Percentiles rank a stretch among this genome's conserved stretches.
Conservation (phyloP, 1,140 invertebrate genomes). For the Tetragnatha versicolor region DNA sequence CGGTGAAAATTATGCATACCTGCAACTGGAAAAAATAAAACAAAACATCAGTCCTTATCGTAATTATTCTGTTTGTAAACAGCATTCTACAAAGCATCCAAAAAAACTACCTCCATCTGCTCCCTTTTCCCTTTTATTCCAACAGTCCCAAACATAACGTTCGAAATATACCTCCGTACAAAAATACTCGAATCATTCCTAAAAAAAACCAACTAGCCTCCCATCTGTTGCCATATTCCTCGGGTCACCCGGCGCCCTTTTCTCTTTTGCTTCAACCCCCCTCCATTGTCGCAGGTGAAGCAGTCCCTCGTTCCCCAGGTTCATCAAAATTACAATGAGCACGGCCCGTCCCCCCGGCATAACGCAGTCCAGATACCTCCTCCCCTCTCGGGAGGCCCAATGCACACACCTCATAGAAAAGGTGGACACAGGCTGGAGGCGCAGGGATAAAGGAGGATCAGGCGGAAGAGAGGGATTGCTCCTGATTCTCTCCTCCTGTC, state of each 20-base stretch:
- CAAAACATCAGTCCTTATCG: too few species aligned
- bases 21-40: too few species aligned
- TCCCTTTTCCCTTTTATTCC: too few species aligned
- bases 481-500: conserved; percentile 14
- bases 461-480: conserved; percentile 41
- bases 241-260: neutral
- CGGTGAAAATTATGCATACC: too few species aligned
- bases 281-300: conserved; percentile 49
- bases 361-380: conserved; percentile 49
- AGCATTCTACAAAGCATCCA: too few species aligned
- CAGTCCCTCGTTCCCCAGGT: conserved; percentile 51
- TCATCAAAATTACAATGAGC: conserved; percentile 56
- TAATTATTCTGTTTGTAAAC: too few species aligned
- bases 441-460: conserved; percentile 40
- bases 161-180: too few species aligned
- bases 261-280: conserved; percentile 9
- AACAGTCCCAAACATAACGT: too few species aligned
- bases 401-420: conserved; percentile 49
- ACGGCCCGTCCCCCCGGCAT: conserved; percentile 43
- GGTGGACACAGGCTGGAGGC: conserved; percentile 3
- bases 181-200: neutral
- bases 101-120: too few species aligned
- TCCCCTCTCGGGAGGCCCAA: conserved; percentile 29
- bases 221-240: conserved; percentile 27
- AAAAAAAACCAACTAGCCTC: neutral